Evolutionary conservation across 2,888 invertebrate species (phyloP), one percentile per base, ranked within the genome.

Genomic region (Amphipoea lucens): DNA sequence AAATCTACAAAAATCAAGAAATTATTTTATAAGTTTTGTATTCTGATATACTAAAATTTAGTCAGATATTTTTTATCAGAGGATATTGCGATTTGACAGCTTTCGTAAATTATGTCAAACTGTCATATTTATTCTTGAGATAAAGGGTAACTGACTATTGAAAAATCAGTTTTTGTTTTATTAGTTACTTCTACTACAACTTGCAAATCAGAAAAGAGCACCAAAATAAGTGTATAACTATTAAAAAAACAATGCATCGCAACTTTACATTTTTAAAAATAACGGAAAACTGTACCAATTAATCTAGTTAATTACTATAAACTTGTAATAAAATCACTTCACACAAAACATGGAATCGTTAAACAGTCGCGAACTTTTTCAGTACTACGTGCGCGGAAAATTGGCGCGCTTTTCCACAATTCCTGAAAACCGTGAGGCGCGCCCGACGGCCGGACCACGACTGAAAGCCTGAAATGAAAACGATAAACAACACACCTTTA

Each of bases 401-500:
- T 85, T 89, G 82, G 87, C 81, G 77, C 84, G 84, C 74, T 87
- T 91, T 92, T 87, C 89, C 71, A 69, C 81, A 74, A 79, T 74
- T 71, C 77, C 75, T 80, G 90, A 87, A 90, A 92, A 90, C 86
- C 94, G 94, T 94, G 91, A 89, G 80, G 86, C 92, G 65, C 92
- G 91, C 79, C 86, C 91, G 90, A 76, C 92, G 92, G 69, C 78
- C 91, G 84, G 81, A 82, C 79, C 80, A 79, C 84, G 88, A 95
- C 95, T 95, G 93, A 93, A 92, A 92, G 88, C 90, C 93, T 93
- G 94, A 95, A 94, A 94, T 93, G 94, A 95, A 94, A 94, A 91
- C 71, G 81, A 82, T 83, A 80, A 85, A 90, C 78, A 82, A 81
- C 77, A 74, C 79, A 86, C 84, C 76, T 80, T 65, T 57, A 67